phyloP scores from a whole-genome alignment of 2,797 vertebrate species.

The Pitangus sulphuratus region DNA sequence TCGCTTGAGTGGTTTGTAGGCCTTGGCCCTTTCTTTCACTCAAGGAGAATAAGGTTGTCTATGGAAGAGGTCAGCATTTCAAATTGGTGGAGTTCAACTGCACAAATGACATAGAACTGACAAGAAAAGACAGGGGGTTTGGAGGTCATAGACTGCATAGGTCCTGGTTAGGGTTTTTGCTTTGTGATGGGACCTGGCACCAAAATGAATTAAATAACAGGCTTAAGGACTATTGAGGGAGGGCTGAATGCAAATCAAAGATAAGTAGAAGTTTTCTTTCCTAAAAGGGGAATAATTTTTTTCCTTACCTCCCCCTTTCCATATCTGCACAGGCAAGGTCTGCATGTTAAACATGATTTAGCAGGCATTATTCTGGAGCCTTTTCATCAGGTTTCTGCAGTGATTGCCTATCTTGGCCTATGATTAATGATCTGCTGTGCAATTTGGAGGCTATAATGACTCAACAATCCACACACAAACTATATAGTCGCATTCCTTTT shows the following conservation, averaged over 20 bases:
- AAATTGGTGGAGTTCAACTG: slow-evolving; percentile 86
- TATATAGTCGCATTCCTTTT: slow-evolving; percentile 86
- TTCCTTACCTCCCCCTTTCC: slow-evolving; percentile 76
- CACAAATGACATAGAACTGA: slow-evolving; percentile 86
- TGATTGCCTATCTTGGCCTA: slow-evolving; percentile 85
- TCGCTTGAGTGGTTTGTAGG: slow-evolving; percentile 84
- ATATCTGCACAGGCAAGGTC: slow-evolving; percentile 83
- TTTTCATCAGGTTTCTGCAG: slow-evolving; percentile 79
- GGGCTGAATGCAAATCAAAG: slow-evolving; percentile 87
- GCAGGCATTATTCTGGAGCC: slow-evolving; percentile 80
- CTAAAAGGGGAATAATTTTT: slow-evolving; percentile 81
- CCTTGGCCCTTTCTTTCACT: slow-evolving; percentile 81
- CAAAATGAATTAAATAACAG: slow-evolving; percentile 88
- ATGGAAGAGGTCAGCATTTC: slow-evolving; percentile 86
- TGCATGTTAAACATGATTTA: slow-evolving; percentile 88
- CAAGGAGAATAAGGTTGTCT: slow-evolving; percentile 84
- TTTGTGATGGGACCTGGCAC: slow-evolving; percentile 85
- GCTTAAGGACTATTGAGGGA: slow-evolving; percentile 86
- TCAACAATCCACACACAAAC: slow-evolving; percentile 82
- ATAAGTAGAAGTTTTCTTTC: slow-evolving; percentile 90
- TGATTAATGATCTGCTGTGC: slow-evolving; percentile 88
- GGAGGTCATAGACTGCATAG: slow-evolving; percentile 83
- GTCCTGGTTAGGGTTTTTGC: slow-evolving; percentile 79
- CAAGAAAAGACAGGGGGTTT: slow-evolving; percentile 85
- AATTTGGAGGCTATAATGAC: slow-evolving; percentile 87